Base-by-base conservation (phyloP, 2,797 vertebrate species). In the Ctenopoma kingsleyae region DNA sequence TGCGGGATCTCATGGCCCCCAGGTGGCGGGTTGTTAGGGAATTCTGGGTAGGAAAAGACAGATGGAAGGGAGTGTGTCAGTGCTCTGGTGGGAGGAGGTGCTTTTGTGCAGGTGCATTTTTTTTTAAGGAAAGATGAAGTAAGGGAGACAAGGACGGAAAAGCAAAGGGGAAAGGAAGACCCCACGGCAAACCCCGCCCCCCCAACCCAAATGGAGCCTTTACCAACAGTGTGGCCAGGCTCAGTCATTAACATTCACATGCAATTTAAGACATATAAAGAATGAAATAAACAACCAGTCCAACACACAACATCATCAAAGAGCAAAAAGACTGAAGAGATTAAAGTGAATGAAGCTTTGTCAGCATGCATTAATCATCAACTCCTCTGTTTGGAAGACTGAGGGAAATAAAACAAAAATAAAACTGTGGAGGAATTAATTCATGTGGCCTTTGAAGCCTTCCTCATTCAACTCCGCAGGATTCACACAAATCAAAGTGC, bases 41-140 rank as follows among this genome's bases (percentile, higher is more conserved):
- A 95, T 93, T 99, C 98, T 99, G 97, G 96, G 96, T 95, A 96
- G 97, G 97, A 97, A 97, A 97, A 98, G 94, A 98, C 96, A 98
- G 94, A 97, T 92, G 97, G 96, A 96, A 97, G 95, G 96, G 96
- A 96, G 94, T 96, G 95, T 88, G 95, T 98, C 96, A 98, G 96
- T 97, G 95, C 95, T 95, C 94, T 93, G 95, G 92, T 92, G 91
- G 91, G 90, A 91, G 94, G 93, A 94, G 88, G 94, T 93, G 93
- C 87, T 38, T 87, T 83, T 89, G 91, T 94, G 91, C 89, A 91
- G 80, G 91, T 92, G 92, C 87, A 86, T 87, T 88, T 81, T 88
- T 84, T 76, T 85, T 76, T 66, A 4, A 80, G 87, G 86, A 88
- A 86, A 91, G 86, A 91, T 91, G 91, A 92, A 89, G 88, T 74